Percentiles rank a stretch among this genome's conserved stretches.
phyloP scores from a whole-genome alignment of 2,113 vertebrate species.

The Tichodroma muraria region DNA sequence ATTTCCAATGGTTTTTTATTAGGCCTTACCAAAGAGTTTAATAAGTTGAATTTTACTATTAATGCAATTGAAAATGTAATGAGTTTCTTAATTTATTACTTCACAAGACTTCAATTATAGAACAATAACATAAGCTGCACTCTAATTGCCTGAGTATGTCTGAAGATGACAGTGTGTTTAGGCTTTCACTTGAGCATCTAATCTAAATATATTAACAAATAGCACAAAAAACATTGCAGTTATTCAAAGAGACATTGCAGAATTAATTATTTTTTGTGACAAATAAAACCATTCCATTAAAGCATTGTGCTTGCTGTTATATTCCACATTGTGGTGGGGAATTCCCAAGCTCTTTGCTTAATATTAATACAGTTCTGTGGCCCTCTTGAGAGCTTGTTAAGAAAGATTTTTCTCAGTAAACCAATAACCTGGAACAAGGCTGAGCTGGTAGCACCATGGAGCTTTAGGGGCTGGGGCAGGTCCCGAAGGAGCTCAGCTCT shows the following conservation, averaged over 20 bases:
- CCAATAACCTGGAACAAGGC: not conserved
- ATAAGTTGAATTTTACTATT: constrained; percentile 43
- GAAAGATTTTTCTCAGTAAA: not conserved
- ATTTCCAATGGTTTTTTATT: not conserved
- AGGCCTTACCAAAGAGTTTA: constrained; percentile 26
- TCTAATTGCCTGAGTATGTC: constrained; percentile 61
- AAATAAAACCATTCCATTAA: not conserved
- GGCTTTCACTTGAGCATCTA: constrained; percentile 62
- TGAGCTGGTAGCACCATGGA: not conserved
- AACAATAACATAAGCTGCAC: constrained; percentile 51
- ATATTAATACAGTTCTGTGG: not conserved
- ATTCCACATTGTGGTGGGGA: not conserved
- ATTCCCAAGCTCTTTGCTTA: not conserved
- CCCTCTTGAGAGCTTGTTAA: not conserved
- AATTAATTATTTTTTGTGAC: not conserved
- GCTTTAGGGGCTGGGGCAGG: not conserved
- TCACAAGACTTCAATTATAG: constrained; percentile 50
- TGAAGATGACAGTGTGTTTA: constrained; percentile 56
- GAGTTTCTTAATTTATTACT: constrained; percentile 63
- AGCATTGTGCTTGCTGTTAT: not conserved
- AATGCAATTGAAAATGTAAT: constrained; percentile 68
- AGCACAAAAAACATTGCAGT: not conserved
- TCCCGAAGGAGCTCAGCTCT: not conserved
- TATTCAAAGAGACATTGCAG: not conserved
- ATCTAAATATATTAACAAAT: constrained; percentile 65